A percentile compares a stretch with the other conserved stretches of the same genome.
Conservation (phyloP, 2,797 vertebrate species). For the Falco berigora region DNA sequence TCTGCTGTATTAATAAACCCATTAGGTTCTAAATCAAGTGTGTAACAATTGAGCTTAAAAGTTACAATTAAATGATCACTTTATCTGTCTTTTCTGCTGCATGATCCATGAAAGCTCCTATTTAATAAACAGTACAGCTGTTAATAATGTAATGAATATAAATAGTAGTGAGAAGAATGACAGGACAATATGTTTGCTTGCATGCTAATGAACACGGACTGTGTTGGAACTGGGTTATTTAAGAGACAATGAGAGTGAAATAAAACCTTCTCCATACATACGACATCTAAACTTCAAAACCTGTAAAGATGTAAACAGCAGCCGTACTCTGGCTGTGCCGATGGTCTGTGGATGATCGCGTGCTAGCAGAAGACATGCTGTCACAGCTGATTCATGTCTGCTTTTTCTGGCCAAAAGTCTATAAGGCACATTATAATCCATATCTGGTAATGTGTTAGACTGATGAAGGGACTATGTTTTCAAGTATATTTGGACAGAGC, state of each 20-base stretch:
- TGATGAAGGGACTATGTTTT: neutral
- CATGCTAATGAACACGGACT: neutral
- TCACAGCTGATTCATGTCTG: slow-evolving; percentile 1
- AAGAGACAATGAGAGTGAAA: neutral
- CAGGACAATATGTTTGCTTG: neutral
- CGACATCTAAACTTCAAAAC: neutral
- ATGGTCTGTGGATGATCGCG: neutral
- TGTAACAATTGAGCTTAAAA: neutral
- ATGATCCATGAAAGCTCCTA: neutral
- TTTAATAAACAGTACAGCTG: slow-evolving; percentile 32
- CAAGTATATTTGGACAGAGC: neutral
- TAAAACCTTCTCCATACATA: neutral
- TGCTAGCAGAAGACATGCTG: neutral
- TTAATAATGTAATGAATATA: slow-evolving; percentile 24
- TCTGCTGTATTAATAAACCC: neutral
- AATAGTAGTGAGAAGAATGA: neutral
- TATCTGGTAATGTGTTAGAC: neutral
- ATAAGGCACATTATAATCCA: neutral
- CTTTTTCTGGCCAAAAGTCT: neutral
- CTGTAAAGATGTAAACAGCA: neutral
- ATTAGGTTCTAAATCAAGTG: slow-evolving; percentile 6
- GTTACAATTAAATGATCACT: neutral
- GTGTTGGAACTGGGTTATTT: neutral
- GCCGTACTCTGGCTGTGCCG: neutral
- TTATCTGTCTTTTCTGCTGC: slow-evolving; percentile 6